These are phyloP conservation scores for Campoletis sonorensis DNA, from an alignment of 1,140 invertebrate species.

Conservation along the genomic window DNA sequence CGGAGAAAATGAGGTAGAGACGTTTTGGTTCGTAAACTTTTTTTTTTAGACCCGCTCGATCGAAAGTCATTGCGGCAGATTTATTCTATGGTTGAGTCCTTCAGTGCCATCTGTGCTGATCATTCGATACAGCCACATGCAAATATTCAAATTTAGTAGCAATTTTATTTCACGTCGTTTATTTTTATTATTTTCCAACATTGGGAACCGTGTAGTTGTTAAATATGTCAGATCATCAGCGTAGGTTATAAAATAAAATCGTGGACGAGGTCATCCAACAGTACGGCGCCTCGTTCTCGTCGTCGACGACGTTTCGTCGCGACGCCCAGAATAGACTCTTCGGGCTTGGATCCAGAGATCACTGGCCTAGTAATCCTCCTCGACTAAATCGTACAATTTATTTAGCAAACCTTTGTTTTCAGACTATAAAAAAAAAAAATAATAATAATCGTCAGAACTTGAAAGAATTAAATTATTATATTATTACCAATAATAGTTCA, in stretches of 20 bases:
- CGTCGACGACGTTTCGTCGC: constrained; percentile 56
- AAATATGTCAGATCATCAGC: constrained; percentile 15
- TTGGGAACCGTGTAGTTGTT: not conserved
- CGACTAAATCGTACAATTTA: constrained; percentile 53
- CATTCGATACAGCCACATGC: not conserved
- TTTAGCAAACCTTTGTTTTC: not conserved
- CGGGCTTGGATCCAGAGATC: constrained; percentile 69
- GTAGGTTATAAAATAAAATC: constrained; percentile 43
- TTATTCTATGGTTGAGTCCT: no score
- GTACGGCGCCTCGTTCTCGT: constrained; percentile 61
- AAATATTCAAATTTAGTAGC: not conserved
- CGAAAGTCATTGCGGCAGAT: not conserved
- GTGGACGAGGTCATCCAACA: constrained; percentile 57
- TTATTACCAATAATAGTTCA: no score
- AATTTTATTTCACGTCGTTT: not conserved
- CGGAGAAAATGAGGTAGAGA: no score
- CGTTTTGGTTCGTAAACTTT: no score
- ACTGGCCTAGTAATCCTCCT: constrained; percentile 71
- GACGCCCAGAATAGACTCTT: constrained; percentile 66
- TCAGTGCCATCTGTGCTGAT: not conserved
- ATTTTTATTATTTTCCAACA: not conserved
- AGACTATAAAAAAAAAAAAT: no score
- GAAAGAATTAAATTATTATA: not conserved
- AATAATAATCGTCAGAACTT: no score
- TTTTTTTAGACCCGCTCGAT: no score